phyloP scores from a whole-genome alignment of 2,888 invertebrate genomes.

The Bruchidius siliquastri region DNA sequence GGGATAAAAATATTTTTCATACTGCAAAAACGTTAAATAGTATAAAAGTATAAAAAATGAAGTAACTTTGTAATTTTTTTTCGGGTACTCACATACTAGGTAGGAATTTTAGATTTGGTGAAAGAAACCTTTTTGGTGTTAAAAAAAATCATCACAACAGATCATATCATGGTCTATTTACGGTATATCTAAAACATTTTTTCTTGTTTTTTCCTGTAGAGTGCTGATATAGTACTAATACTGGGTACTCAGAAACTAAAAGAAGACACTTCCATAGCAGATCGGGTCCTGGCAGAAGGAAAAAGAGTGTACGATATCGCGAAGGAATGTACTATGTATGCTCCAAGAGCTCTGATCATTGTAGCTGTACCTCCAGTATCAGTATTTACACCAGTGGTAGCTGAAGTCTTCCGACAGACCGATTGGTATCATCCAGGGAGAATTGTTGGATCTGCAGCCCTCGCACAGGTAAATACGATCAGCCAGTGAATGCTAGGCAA shows the following conservation, averaged over 20 bases:
- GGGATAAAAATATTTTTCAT: too few species aligned
- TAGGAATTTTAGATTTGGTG: too few species aligned
- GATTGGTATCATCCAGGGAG: slow-evolving; percentile 45
- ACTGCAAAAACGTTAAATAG: too few species aligned
- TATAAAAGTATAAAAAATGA: too few species aligned
- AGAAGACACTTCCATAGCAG: slow-evolving; percentile 26
- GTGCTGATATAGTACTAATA: slow-evolving; percentile 41
- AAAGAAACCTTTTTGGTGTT: too few species aligned
- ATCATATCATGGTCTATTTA: too few species aligned
- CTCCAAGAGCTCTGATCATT: slow-evolving; percentile 53
- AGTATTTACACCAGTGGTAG: slow-evolving; percentile 53
- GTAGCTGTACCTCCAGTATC: slow-evolving; percentile 54
- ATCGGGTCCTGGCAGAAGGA: slow-evolving; percentile 35
- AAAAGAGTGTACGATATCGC: slow-evolving; percentile 38
- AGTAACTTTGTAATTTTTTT: too few species aligned
- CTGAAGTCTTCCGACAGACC: slow-evolving; percentile 44
- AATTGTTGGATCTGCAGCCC: slow-evolving; percentile 40
- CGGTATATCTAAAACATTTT: too few species aligned
- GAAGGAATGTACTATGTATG: slow-evolving; percentile 50
- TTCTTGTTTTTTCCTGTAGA: slow-evolving; percentile 32
- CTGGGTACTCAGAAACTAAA: slow-evolving; percentile 21
- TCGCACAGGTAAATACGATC: slow-evolving; percentile 36
- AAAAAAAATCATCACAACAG: too few species aligned
- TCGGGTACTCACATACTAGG: too few species aligned
- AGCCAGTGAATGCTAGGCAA: too few species aligned